Base-by-base conservation (phyloP, 1,140 invertebrate genomes). In the Palaemon carinicauda region DNA sequence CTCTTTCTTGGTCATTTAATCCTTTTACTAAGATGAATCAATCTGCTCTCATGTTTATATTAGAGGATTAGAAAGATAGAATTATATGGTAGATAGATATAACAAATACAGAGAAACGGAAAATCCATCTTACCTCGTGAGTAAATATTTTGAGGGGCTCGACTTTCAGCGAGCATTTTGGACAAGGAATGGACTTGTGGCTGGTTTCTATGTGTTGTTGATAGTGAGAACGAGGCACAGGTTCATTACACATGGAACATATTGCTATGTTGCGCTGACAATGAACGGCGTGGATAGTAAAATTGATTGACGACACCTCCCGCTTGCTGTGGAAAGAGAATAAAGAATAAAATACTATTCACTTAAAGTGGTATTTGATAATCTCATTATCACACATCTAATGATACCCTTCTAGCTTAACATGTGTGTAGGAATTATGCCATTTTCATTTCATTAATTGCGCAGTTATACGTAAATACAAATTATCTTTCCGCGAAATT, bases 71-170 rank as follows among this genome's bases (percentile, higher is more conserved):
- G n/a, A n/a, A n/a, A n/a, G n/a, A n/a, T n/a, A n/a, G n/a, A n/a
- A n/a, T n/a, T n/a, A n/a, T n/a, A n/a, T n/a, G n/a, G n/a, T n/a
- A n/a, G n/a, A n/a, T n/a, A n/a, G n/a, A n/a, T n/a, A n/a, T n/a
- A n/a, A n/a, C n/a, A n/a, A n/a, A n/a, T n/a, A n/a, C n/a, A n/a
- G n/a, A n/a, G n/a, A n/a, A n/a, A n/a, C n/a, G n/a, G n/a, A n/a
- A n/a, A n/a, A n/a, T n/a, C n/a, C n/a, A n/a, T n/a, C 82, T 90
- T 87, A 92, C 92, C 91, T 92, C 90, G 90, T 93, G 93, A 7
- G 90, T 81, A 80, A 91, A 91, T 29, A 93, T 77, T 15, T 91
- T 80, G 31, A 90, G 90, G 71, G 91, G 91, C 80, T 93, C 92
- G 53, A 93, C 89, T 84, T 90, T 82, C 24, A 89, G 85, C 3